A percentile compares a stretch with the other conserved stretches of the same genome.
Evolutionary conservation across 2,888 invertebrate species (phyloP).

Genomic region (Dryomyza anilis): DNA sequence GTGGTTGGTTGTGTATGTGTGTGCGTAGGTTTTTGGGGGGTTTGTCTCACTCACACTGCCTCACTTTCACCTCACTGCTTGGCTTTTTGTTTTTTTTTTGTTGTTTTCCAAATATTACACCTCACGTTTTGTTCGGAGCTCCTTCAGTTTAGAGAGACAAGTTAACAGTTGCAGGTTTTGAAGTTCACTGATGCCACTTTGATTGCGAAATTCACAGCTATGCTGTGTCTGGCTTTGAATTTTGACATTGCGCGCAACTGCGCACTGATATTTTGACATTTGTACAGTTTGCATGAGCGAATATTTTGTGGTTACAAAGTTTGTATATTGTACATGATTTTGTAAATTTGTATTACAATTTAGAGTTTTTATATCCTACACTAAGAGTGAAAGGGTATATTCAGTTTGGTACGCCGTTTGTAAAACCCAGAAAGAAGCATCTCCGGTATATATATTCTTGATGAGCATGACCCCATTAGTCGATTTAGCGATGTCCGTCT

Average conservation of each 20-base stretch:
- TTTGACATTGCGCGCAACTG: slow-evolving; percentile 39
- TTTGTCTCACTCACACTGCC: neutral
- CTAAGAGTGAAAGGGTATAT: too few species aligned
- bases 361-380: too few species aligned
- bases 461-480: too few species aligned
- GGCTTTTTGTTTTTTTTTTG: slow-evolving; percentile 25
- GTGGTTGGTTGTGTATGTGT: neutral
- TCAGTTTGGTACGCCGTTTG: too few species aligned
- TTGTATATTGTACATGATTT: too few species aligned
- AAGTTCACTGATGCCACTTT: slow-evolving; percentile 47
- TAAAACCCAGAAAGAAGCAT: too few species aligned
- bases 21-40: neutral
- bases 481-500: too few species aligned
- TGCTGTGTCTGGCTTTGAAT: neutral
- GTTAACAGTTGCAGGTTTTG: slow-evolving; percentile 49
- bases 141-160: slow-evolving; percentile 19
- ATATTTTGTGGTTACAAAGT: too few species aligned
- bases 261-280: slow-evolving; percentile 36
- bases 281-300: too few species aligned
- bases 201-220: slow-evolving; percentile 1
- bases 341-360: too few species aligned
- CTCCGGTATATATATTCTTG: too few species aligned
- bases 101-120: slow-evolving; percentile 6
- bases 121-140: neutral
- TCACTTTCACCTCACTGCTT: neutral